Base-by-base conservation (phyloP, 2,888 invertebrate genomes). In the Andricus curvator region DNA sequence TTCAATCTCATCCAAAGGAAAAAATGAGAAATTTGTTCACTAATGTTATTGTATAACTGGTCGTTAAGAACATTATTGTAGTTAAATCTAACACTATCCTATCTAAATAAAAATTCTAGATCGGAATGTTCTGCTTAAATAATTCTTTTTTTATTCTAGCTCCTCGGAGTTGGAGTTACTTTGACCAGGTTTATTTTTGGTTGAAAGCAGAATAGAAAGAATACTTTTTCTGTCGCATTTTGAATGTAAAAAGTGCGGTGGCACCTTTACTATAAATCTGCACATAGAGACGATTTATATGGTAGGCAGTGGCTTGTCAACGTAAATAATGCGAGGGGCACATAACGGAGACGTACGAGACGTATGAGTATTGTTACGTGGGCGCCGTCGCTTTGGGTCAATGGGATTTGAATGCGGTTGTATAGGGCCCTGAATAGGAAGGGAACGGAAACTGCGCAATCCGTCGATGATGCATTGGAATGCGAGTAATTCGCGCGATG, bases 391-490 rank as follows among this genome's bases (percentile, higher is more conserved):
- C 77, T 74, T 77, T 76, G 81, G 64, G 82, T 83, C 84, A 84
- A 83, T 82, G 84, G 85, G 81, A 86, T 87, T 86, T 83, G 83
- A 85, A 86, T 85, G 84, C 82, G 82, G 78, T 51, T 77, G 80
- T 83, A 80, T 80, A 78, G 80, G 80, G 51, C 60, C 77, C 81
- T 80, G 80, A 82, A 82, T 76, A 80, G 77, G 62, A 80, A 81
- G 82, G 33, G 80, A 82, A 85, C 84, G 89, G 89, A 90, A 90
- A 89, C 90, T 89, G 88, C 84, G 85, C 88, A 88, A 90, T 89
- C 86, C 90, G 83, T 85, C 87, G 86, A 91, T 90, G 90, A 91
- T 91, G 88, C 88, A 89, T 88, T 84, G 91, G 90, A 91, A 90
- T 90, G 88, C 86, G 85, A 84, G 88, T 89, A 88, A 91, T 91